Evolutionary conservation across 2,797 vertebrate genomes (phyloP).

Genomic region (Pangasius macronema): DNA sequence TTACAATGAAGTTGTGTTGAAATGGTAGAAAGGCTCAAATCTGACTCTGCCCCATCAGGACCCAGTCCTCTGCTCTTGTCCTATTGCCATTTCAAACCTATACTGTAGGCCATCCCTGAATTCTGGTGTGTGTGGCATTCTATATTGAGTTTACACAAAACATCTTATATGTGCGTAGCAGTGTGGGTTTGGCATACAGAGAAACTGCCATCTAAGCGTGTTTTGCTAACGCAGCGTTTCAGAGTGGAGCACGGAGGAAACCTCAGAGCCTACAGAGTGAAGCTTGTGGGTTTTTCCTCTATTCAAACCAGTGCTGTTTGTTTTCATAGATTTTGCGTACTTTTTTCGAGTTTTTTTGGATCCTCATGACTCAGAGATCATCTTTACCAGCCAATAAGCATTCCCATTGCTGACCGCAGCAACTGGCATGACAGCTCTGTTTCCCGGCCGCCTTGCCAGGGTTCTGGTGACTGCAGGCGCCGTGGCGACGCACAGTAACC

Average conservation of each 20-base stretch:
- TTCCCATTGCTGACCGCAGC: conserved; percentile 65
- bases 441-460: conserved; percentile 64
- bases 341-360: conserved; percentile 42
- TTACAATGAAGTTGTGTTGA: not conserved
- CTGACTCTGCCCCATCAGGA: conserved; percentile 23
- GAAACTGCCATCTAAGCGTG: conserved; percentile 36
- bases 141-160: conserved; percentile 34
- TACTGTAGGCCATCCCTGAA: conserved; percentile 3
- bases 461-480: conserved; percentile 67
- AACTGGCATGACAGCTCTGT: conserved; percentile 63
- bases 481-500: conserved; percentile 64
- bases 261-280: conserved; percentile 41
- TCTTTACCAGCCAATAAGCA: conserved; percentile 60
- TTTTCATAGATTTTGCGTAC: conserved; percentile 39
- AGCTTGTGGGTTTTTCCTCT: conserved; percentile 48
- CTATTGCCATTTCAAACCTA: conserved; percentile 1
- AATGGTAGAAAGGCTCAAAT: conserved; percentile 25
- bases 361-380: conserved; percentile 55
- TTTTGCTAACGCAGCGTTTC: conserved; percentile 49
- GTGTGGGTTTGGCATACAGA: conserved; percentile 23
- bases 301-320: conserved; percentile 46
- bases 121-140: conserved; percentile 29
- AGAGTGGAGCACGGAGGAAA: conserved; percentile 43
- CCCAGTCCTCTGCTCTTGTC: conserved; percentile 8
- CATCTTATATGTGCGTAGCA: conserved; percentile 44